A percentile compares a stretch with the other conserved stretches of the same genome.
Evolutionary conservation across 37 sponge, comb jelly and placozoan species (phyloP).

Genomic region (Sycon ciliatum): DNA sequence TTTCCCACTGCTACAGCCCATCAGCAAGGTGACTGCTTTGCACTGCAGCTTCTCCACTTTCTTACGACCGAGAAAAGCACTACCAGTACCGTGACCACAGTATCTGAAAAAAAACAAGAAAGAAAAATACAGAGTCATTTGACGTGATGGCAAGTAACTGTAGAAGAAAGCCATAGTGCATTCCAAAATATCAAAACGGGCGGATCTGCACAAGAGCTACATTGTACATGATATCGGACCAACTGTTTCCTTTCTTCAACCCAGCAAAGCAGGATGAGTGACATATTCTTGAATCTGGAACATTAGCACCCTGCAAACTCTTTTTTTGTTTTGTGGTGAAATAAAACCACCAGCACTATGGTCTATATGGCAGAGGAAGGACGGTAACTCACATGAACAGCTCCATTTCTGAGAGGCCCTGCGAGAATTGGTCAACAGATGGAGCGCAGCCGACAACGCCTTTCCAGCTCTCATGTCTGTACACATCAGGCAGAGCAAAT

Average conservation of each 20-base stretch:
- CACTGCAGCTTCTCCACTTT: slow-evolving; percentile 45
- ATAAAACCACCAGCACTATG: too few species aligned
- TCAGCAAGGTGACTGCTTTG: slow-evolving; percentile 55
- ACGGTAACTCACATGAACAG: slow-evolving; percentile 71
- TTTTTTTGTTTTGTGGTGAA: too few species aligned
- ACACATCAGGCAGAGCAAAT: too few species aligned
- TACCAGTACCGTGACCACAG: slow-evolving; percentile 68
- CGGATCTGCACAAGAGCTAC: neutral
- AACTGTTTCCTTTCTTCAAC: neutral
- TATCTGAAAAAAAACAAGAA: slow-evolving; percentile 37
- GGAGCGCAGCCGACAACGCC: slow-evolving; percentile 49
- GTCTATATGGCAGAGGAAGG: too few species aligned
- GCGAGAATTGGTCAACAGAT: slow-evolving; percentile 11
- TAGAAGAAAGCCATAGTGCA: neutral
- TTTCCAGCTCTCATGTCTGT: too few species aligned
- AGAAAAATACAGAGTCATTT: neutral
- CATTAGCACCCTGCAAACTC: neutral
- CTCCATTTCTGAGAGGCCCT: slow-evolving; percentile 35
- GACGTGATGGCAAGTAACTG: neutral
- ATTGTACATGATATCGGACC: slow-evolving; percentile 1
- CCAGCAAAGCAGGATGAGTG: neutral
- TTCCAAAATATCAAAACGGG: neutral
- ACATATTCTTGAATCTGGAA: neutral
- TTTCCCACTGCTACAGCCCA: slow-evolving; percentile 79
- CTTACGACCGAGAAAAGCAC: slow-evolving; percentile 29